These are phyloP conservation scores for Nothura maculosa DNA, from an alignment of 2,797 vertebrate genomes.

Conservation along the genomic window DNA sequence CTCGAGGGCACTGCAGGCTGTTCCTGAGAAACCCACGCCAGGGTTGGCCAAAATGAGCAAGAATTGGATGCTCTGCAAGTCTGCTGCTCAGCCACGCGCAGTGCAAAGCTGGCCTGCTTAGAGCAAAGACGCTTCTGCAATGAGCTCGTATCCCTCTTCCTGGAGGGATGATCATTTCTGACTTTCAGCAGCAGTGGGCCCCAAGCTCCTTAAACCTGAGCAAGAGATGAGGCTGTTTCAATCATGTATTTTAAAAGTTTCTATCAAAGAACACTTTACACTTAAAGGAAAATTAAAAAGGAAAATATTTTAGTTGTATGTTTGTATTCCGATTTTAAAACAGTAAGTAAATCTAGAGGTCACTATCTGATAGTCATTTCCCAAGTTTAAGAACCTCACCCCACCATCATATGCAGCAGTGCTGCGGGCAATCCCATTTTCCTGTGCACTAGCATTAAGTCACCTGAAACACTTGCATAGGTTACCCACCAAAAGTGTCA, in stretches of 20 bases:
- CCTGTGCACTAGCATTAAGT: not conserved
- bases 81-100: not conserved
- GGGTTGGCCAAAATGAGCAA: not conserved
- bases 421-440: not conserved
- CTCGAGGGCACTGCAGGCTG: not conserved
- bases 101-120: not conserved
- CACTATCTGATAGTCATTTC: not conserved
- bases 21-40: not conserved
- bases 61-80: not conserved
- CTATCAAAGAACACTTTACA: not conserved
- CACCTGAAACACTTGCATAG: not conserved
- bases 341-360: not conserved
- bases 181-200: not conserved
- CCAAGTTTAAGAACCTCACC: not conserved
- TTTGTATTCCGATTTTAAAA: not conserved
- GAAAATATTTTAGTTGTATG: not conserved
- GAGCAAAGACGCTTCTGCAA: not conserved
- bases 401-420: rapidly evolving
- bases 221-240: not conserved
- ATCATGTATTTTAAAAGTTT: not conserved
- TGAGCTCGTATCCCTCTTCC: not conserved
- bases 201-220: not conserved
- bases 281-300: not conserved
- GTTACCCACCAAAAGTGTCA: not conserved
- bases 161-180: not conserved